phyloP scores from a whole-genome alignment of 2,888 invertebrate species.

The Diarsia brunnea region DNA sequence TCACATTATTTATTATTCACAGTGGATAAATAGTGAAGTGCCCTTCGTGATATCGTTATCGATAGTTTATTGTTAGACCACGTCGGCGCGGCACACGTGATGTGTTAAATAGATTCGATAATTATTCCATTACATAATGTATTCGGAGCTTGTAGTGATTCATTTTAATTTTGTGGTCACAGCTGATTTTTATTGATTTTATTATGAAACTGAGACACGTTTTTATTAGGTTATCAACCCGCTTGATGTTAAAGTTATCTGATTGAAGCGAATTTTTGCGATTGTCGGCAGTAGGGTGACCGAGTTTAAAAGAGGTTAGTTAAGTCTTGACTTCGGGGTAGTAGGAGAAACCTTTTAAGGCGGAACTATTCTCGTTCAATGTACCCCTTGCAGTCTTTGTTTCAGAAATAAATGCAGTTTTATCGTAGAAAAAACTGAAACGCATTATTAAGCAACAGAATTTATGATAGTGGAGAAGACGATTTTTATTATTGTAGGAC shows the following conservation, averaged over 20 bases:
- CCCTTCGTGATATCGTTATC: slow-evolving; percentile 60
- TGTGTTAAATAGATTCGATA: slow-evolving; percentile 46
- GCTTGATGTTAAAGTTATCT: slow-evolving; percentile 3
- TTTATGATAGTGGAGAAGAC: not conserved
- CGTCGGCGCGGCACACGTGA: slow-evolving; percentile 38
- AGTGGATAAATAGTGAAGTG: slow-evolving; percentile 57
- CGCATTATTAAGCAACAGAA: not conserved
- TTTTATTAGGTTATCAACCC: slow-evolving; percentile 41
- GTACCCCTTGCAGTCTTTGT: not conserved
- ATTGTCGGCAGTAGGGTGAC: slow-evolving; percentile 6
- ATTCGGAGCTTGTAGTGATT: slow-evolving; percentile 13
- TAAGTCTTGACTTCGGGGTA: slow-evolving; percentile 18
- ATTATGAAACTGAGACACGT: slow-evolving; percentile 10
- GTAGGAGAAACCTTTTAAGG: not conserved
- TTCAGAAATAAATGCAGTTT: not conserved
- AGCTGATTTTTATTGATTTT: slow-evolving; percentile 35
- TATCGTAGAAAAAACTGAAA: not conserved
- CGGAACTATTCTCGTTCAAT: slow-evolving; percentile 1
- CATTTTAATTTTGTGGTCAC: slow-evolving; percentile 19
- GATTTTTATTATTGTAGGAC: not conserved
- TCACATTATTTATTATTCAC: slow-evolving; percentile 60
- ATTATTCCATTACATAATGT: slow-evolving; percentile 51
- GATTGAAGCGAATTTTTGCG: slow-evolving; percentile 20
- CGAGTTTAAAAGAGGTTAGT: slow-evolving; percentile 5
- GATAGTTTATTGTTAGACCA: slow-evolving; percentile 58